These are phyloP conservation scores for Vollenhovia emeryi DNA, from an alignment of 1,140 invertebrate species.

Conservation along the genomic window DNA sequence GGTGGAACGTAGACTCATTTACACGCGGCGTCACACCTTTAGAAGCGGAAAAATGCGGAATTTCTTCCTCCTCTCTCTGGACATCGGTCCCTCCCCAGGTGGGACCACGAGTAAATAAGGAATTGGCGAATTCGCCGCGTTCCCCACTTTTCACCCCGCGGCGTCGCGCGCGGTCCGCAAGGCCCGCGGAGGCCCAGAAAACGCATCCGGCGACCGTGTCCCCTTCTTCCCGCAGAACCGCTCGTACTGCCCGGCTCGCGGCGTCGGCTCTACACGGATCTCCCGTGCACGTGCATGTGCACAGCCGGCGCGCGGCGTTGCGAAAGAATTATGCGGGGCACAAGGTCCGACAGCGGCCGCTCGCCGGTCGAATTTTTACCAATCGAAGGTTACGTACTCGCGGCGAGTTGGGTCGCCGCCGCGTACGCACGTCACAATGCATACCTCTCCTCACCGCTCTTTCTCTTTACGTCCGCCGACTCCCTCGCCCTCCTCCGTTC, in stretches of 20 bases:
- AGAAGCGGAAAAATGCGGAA: neutral
- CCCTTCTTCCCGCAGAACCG: neutral
- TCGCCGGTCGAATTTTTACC: conserved; percentile 79
- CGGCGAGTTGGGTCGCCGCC: conserved; percentile 49
- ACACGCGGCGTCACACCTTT: neutral
- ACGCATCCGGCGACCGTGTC: neutral
- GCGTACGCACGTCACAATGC: conserved; percentile 13
- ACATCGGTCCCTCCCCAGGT: neutral
- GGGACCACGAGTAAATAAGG: neutral
- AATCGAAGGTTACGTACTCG: conserved; percentile 79
- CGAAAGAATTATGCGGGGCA: conserved; percentile 80
- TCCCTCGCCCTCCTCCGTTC: conserved; percentile 14
- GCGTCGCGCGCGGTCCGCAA: neutral
- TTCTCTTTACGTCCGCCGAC: neutral
- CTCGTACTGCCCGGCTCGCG: neutral
- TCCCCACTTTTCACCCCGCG: neutral
- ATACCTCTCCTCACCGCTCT: neutral
- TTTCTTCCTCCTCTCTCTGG: too few species aligned
- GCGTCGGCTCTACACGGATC: conserved; percentile 64
- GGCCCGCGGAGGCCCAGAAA: conserved; percentile 19
- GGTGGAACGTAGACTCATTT: neutral
- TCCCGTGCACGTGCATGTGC: conserved; percentile 57
- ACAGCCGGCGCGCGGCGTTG: conserved; percentile 70
- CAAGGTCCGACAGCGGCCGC: conserved; percentile 80
- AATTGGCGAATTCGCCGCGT: neutral